Evolutionary conservation across 1,140 invertebrate genomes (phyloP).

Genomic region (Panonychus citri): DNA sequence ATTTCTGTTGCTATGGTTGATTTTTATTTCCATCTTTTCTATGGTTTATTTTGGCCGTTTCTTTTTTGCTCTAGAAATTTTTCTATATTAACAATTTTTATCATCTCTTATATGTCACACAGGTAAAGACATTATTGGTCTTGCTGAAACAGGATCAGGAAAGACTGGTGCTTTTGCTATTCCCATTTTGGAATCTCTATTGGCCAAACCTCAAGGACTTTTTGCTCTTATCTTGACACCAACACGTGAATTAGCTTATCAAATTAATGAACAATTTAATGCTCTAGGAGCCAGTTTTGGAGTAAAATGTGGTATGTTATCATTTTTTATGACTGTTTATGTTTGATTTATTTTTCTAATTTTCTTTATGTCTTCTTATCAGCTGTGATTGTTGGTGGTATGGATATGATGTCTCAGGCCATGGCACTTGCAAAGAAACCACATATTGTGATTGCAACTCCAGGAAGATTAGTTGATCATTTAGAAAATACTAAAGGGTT

Average conservation of each 20-base stretch:
- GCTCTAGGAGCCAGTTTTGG: constrained; percentile 47
- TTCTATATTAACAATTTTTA: too few species aligned
- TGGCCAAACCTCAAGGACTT: constrained; percentile 73
- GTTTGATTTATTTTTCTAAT: neutral
- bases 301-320: constrained; percentile 45
- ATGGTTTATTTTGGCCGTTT: neutral
- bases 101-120: too few species aligned
- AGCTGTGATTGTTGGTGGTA: constrained; percentile 86
- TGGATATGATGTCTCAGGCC: constrained; percentile 87
- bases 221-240: constrained; percentile 87
- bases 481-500: constrained; percentile 85
- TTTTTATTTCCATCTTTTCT: neutral
- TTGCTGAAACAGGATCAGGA: constrained; percentile 89
- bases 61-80: neutral
- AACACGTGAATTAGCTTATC: constrained; percentile 74
- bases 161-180: constrained; percentile 94
- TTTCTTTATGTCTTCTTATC: constrained; percentile 5
- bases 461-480: constrained; percentile 68
- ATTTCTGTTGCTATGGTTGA: neutral
- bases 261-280: constrained; percentile 35
- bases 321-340: neutral
- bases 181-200: constrained; percentile 70
- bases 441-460: constrained; percentile 79
- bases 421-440: constrained; percentile 76
- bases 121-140: constrained; percentile 60